Evolutionary conservation across 2,797 vertebrate genomes (phyloP).

Genomic region (Muscicapa comitata): DNA sequence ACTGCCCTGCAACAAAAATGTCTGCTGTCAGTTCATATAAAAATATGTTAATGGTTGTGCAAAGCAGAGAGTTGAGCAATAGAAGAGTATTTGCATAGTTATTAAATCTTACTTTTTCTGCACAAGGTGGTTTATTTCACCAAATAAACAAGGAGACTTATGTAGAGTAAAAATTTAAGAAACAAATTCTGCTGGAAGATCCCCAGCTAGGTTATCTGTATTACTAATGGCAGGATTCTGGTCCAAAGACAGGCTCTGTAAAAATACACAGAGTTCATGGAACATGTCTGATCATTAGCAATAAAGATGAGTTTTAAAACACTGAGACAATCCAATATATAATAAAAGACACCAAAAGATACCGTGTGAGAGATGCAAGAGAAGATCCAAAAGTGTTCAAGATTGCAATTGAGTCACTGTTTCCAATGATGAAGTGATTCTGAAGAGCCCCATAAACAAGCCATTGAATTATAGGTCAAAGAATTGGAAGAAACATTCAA

Average conservation of each 20-base stretch:
- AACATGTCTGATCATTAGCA: constrained; percentile 22
- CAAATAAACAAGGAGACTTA: not conserved
- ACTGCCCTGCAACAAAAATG: constrained; percentile 68
- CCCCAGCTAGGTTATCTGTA: not conserved
- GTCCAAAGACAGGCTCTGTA: not conserved
- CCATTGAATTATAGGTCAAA: not conserved
- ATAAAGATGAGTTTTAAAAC: constrained; percentile 21
- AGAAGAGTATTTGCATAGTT: constrained; percentile 22
- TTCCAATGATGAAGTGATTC: not conserved
- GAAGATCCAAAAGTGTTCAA: constrained; percentile 16
- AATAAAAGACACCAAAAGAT: not conserved
- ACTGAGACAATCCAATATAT: not conserved
- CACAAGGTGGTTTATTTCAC: not conserved
- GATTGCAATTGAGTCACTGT: not conserved
- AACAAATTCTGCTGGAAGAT: not conserved
- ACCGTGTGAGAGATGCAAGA: constrained; percentile 21
- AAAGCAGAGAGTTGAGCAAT: constrained; percentile 60
- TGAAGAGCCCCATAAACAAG: not conserved
- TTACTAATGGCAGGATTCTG: not conserved
- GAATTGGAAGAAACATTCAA: constrained; percentile 1
- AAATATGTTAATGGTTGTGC: constrained; percentile 45
- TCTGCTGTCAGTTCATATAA: constrained; percentile 66
- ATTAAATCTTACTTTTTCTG: constrained; percentile 26
- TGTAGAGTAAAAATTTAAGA: not conserved
- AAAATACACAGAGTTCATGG: not conserved